Percentiles rank a stretch among this genome's conserved stretches.
Conservation (phyloP, 2,797 vertebrate genomes). For the Halcyon badia region DNA sequence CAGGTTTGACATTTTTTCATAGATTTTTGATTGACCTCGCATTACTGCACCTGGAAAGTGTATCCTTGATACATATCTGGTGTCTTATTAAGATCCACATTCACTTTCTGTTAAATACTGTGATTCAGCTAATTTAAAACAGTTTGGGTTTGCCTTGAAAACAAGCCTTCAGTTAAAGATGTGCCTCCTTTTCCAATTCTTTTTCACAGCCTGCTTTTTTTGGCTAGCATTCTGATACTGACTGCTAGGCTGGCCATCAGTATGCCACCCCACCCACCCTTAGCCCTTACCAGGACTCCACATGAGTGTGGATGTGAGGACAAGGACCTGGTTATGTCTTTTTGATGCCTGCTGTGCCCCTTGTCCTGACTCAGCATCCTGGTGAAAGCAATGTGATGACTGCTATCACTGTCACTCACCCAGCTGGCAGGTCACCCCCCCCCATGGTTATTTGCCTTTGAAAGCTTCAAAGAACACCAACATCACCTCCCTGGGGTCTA, state of each 20-base stretch:
- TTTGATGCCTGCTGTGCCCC: background rate
- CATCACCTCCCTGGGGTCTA: conserved; percentile 17
- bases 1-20: background rate
- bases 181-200: background rate
- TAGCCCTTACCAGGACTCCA: background rate
- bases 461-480: conserved; percentile 45
- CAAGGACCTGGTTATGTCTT: background rate
- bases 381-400: background rate
- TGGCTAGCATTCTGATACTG: background rate
- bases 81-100: background rate
- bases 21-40: background rate
- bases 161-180: background rate
- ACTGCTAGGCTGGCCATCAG: background rate
- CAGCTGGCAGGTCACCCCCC: background rate
- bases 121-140: background rate
- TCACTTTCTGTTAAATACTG: background rate
- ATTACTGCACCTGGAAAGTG: background rate
- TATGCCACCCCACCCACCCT: background rate
- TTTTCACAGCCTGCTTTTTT: background rate
- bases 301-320: background rate
- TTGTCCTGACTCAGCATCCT: conserved; percentile 16
- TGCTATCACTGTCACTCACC: background rate
- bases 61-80: background rate
- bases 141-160: background rate
- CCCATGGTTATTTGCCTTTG: background rate